Evolutionary conservation across 1,140 invertebrate species (phyloP), one percentile per base, ranked within the genome.

Genomic region (Hylaeus anthracinus): DNA sequence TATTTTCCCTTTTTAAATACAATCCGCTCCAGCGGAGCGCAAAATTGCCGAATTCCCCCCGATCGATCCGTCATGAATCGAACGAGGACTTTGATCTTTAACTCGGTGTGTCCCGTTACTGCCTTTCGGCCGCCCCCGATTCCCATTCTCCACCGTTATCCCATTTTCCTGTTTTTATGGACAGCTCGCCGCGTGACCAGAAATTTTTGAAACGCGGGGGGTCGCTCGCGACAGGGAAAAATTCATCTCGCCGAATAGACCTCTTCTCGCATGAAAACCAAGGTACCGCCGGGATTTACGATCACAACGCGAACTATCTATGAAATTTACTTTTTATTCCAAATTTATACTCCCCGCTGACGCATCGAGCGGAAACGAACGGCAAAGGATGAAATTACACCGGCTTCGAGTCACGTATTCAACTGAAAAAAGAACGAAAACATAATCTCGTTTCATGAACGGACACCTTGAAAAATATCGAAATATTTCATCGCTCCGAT

Each of bases 1-100:
- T 8, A 48, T 43, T 39, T 64, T 12, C 48, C 14, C 64, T 51
- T 55, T 75, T 67, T 53, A 74, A 80, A 67, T 75, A 67, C 39
- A 41, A 61, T 75, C 10, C 55, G 72, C 71, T 60, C 26, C 26
- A 37, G 3, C 26, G 70, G 51, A 66, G 60, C 77, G 71, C 6
- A 58, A 74, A 66, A 79, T 79, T 60, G 63, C 15, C 71, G 61
- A 74, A 79, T 60, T 56, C 71, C 53, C 60, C 41, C 12, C 12
- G 51, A 48, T 66, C 71, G 78, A 73, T 66, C 48, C 15, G 12
- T 8, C 48, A 2, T 15, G 56, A 61, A 67, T 53, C 66, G 66
- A 78, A 71, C 56, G 45, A 15, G 48, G 15, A 48, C 67, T 45
- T 61, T 63, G 45, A 69, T 61, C 56, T 61, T 77, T 12, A 26